Evolutionary conservation across 1,140 invertebrate genomes (phyloP).

Genomic region (Drosophila kanapiae): DNA sequence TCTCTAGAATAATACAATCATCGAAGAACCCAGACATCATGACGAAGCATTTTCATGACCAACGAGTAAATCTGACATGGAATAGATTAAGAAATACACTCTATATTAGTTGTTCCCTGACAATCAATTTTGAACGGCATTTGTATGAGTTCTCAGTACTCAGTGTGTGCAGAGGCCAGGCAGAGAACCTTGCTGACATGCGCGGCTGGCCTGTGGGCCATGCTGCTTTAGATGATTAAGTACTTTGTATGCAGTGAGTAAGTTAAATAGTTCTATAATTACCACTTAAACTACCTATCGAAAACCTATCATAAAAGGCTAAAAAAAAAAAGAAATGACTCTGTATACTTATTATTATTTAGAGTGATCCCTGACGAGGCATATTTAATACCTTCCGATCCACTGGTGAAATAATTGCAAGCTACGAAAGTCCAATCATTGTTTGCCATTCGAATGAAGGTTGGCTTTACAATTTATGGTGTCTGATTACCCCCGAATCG

Average conservation of each 20-base stretch:
- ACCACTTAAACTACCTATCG: not conserved
- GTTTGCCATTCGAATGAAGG: not conserved
- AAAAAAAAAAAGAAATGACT: not conserved
- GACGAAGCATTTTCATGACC: not conserved
- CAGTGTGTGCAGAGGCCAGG: too few species aligned
- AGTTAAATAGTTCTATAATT: not conserved
- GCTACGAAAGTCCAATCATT: slow-evolving; percentile 19
- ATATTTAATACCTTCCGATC: not conserved
- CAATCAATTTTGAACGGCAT: too few species aligned
- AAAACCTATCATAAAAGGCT: not conserved
- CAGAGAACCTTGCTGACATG: too few species aligned
- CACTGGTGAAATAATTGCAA: slow-evolving; percentile 20
- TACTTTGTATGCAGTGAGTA: not conserved
- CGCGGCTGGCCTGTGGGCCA: too few species aligned
- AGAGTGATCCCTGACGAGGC: not conserved
- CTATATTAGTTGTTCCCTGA: too few species aligned
- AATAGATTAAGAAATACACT: not conserved
- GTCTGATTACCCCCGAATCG: slow-evolving; percentile 23
- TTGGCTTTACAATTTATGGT: slow-evolving; percentile 27
- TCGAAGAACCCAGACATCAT: not conserved
- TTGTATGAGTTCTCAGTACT: too few species aligned
- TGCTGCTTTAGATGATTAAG: not conserved
- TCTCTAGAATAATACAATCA: not conserved
- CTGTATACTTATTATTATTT: too few species aligned
- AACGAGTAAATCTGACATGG: not conserved